Evolutionary conservation across 1,140 invertebrate genomes (phyloP).

Genomic region (Danaus plexippus): DNA sequence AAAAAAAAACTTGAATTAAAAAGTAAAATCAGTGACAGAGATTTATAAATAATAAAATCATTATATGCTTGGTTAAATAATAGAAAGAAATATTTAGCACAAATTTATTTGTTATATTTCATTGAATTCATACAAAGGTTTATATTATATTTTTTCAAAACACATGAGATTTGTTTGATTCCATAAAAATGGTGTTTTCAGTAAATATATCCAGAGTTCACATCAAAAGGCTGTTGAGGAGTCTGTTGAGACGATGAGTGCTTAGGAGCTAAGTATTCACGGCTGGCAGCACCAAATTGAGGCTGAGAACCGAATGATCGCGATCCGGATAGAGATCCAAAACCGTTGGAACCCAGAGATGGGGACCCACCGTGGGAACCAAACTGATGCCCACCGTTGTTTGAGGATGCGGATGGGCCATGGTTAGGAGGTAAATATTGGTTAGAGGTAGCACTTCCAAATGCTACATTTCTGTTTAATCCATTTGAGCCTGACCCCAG

Average conservation of each 20-base stretch:
- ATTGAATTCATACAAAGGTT: too few relatives aligned
- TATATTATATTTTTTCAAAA: too few relatives aligned
- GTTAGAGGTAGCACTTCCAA: constrained; percentile 40
- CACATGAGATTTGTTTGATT: too few relatives aligned
- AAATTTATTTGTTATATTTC: too few relatives aligned
- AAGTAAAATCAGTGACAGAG: too few relatives aligned
- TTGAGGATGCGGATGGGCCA: constrained; percentile 32
- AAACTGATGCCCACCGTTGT: constrained; percentile 25
- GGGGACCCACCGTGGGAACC: constrained; percentile 7
- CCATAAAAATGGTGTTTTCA: constrained; percentile 4
- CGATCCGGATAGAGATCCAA: constrained; percentile 1
- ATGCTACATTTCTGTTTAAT: constrained; percentile 9
- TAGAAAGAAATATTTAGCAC: too few relatives aligned
- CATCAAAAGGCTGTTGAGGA: constrained; percentile 58
- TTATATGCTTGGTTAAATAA: too few relatives aligned
- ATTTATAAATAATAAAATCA: too few relatives aligned
- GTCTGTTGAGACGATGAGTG: constrained; percentile 29
- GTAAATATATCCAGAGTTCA: constrained; percentile 31
- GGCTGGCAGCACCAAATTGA: constrained; percentile 30
- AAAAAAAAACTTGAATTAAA: too few relatives aligned
- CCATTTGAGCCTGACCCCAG: constrained; percentile 16
- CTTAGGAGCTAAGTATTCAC: constrained; percentile 53
- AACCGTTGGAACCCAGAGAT: constrained; percentile 1
- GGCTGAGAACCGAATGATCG: constrained; percentile 8
- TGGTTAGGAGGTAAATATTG: constrained; percentile 57